Conservation (phyloP, 2,888 invertebrate genomes). For the Cheilosia scutellata region DNA sequence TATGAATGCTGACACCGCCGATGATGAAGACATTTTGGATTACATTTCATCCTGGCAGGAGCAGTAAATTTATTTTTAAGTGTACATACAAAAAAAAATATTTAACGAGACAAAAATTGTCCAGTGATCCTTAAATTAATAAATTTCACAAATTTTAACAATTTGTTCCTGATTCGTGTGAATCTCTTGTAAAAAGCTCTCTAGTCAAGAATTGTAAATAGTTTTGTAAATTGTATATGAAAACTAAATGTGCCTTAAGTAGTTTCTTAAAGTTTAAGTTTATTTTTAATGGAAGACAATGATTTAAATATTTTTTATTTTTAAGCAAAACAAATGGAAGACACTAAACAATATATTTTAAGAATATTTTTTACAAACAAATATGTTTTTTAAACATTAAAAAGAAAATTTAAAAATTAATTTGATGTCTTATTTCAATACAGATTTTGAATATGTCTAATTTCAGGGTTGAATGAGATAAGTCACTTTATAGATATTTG, state of each 20-base stretch:
- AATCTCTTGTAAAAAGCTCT: conserved; percentile 56
- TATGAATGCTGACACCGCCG: conserved; percentile 94
- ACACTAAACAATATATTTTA: conserved; percentile 81
- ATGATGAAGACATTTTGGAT: conserved; percentile 95
- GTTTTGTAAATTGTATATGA: conserved; percentile 46
- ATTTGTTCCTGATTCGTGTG: conserved; percentile 58
- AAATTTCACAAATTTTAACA: conserved; percentile 9
- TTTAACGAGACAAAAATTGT: conserved; percentile 42
- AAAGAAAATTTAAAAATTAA: conserved; percentile 67
- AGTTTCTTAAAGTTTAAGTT: conserved; percentile 61
- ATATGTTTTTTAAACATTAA: conserved; percentile 56
- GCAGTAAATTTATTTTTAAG: conserved; percentile 81
- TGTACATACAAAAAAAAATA: neutral
- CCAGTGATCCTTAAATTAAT: conserved; percentile 61
- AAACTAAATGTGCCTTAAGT: conserved; percentile 79
- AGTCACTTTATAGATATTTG: neutral
- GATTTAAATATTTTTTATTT: conserved; percentile 80
- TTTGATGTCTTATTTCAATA: neutral
- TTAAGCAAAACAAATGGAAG: conserved; percentile 79
- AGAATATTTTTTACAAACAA: conserved; percentile 62
- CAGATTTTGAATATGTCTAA: neutral
- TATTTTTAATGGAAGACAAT: conserved; percentile 81
- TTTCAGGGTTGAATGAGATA: neutral
- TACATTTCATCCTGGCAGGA: conserved; percentile 83
- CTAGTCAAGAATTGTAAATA: conserved; percentile 76